These are phyloP conservation scores for Tetranychus piercei DNA, from an alignment of 2,888 invertebrate genomes.

Conservation along the genomic window DNA sequence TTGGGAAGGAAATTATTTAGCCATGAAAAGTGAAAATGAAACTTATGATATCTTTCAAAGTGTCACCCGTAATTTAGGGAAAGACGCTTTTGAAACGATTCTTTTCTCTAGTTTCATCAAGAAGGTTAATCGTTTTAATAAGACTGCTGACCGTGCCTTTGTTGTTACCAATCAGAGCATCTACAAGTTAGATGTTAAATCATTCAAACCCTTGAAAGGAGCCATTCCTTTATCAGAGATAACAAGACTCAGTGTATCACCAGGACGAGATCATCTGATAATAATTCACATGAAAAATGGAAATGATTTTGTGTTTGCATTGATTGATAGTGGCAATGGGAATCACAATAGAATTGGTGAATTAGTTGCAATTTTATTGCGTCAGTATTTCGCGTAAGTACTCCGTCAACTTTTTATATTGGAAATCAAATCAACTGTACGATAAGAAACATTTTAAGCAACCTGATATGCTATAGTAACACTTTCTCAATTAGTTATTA, in stretches of 20 bases:
- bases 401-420: background rate
- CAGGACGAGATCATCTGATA: slow-evolving; percentile 65
- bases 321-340: slow-evolving; percentile 33
- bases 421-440: too few species aligned
- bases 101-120: slow-evolving; percentile 49
- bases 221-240: slow-evolving; percentile 63
- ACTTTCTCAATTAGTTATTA: too few species aligned
- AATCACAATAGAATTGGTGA: slow-evolving; percentile 54
- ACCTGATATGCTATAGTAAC: too few species aligned
- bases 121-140: slow-evolving; percentile 54
- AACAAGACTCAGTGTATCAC: slow-evolving; percentile 64
- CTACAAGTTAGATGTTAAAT: slow-evolving; percentile 68
- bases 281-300: slow-evolving; percentile 66
- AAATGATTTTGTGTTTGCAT: slow-evolving; percentile 71
- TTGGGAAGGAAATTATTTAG: slow-evolving; percentile 69
- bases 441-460: too few species aligned
- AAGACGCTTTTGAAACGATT: slow-evolving; percentile 44
- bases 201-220: slow-evolving; percentile 65
- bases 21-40: slow-evolving; percentile 33
- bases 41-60: slow-evolving; percentile 15
- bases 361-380: slow-evolving; percentile 58
- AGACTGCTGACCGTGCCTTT: slow-evolving; percentile 68
- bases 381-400: slow-evolving; percentile 37
- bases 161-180: slow-evolving; percentile 64
- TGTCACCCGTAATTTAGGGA: slow-evolving; percentile 32